Percentiles rank a stretch among this genome's conserved stretches.
Conservation (phyloP, 1,140 invertebrate genomes). For the Manduca sexta region DNA sequence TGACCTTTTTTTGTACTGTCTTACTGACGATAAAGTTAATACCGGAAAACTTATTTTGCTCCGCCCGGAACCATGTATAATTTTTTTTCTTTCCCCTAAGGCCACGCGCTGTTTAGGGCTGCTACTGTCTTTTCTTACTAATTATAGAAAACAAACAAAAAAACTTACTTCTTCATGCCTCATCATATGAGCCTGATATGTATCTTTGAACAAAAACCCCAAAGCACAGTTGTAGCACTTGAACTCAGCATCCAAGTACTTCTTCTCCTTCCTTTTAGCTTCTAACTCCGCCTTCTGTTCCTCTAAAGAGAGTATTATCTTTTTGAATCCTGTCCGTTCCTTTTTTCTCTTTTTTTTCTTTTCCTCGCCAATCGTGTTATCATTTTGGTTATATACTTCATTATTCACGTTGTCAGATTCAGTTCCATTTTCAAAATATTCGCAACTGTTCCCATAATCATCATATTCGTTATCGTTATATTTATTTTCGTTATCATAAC, state of each 20-base stretch:
- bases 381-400: neutral
- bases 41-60: too few species aligned
- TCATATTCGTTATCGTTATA: slow-evolving; percentile 7
- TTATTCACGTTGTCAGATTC: neutral
- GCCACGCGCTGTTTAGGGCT: too few species aligned
- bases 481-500: slow-evolving; percentile 10
- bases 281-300: slow-evolving; percentile 64
- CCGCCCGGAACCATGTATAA: too few species aligned
- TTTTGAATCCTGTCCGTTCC: slow-evolving; percentile 29
- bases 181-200: slow-evolving; percentile 65
- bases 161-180: slow-evolving; percentile 58
- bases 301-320: slow-evolving; percentile 42
- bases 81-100: too few species aligned
- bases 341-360: slow-evolving; percentile 19
- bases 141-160: neutral
- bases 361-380: neutral
- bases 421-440: too few species aligned
- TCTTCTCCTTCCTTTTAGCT: slow-evolving; percentile 44
- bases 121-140: neutral
- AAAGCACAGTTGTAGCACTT: slow-evolving; percentile 62
- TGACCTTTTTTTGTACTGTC: too few species aligned
- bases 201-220: slow-evolving; percentile 59
- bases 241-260: slow-evolving; percentile 57
- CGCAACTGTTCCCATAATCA: slow-evolving; percentile 20
- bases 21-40: too few species aligned